Percentiles rank a stretch among this genome's conserved stretches.
Evolutionary conservation across 2,797 vertebrate genomes (phyloP).

Genomic region (Cyclopterus lumpus): DNA sequence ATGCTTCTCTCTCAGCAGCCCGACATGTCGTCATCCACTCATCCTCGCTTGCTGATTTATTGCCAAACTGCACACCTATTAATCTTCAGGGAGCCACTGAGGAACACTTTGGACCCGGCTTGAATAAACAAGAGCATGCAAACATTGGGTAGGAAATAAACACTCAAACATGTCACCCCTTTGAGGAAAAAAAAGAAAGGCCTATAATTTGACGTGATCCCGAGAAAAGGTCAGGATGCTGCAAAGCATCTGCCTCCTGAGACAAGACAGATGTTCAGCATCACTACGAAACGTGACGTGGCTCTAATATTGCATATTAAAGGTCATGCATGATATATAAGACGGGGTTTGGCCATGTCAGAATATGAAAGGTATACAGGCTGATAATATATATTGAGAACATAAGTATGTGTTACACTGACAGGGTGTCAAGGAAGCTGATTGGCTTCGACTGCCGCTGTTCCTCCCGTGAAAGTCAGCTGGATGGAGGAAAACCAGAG

Average conservation of each 20-base stretch:
- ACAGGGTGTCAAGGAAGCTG: conserved; percentile 20
- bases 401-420: conserved; percentile 9
- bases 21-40: conserved; percentile 20
- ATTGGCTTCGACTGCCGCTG: conserved; percentile 53
- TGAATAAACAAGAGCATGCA: conserved; percentile 59
- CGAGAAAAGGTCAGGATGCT: conserved; percentile 35
- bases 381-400: conserved; percentile 27
- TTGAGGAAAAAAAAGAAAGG: conserved; percentile 13
- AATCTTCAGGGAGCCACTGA: conserved; percentile 35
- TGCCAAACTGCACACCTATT: conserved; percentile 37
- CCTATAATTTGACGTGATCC: conserved; percentile 35
- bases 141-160: conserved; percentile 46
- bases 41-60: conserved; percentile 22
- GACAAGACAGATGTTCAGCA: conserved; percentile 57
- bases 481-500: conserved; percentile 65
- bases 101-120: conserved; percentile 12
- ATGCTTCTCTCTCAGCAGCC: conserved; percentile 33
- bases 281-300: conserved; percentile 30
- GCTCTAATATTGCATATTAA: conserved; percentile 37
- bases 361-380: conserved; percentile 16
- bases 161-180: conserved; percentile 31
- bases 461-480: conserved; percentile 41
- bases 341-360: conserved; percentile 34
- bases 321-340: conserved; percentile 28
- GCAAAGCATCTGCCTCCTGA: conserved; percentile 48